phyloP scores from a whole-genome alignment of 2,113 vertebrate species.

The Gallinago paraguaiae region DNA sequence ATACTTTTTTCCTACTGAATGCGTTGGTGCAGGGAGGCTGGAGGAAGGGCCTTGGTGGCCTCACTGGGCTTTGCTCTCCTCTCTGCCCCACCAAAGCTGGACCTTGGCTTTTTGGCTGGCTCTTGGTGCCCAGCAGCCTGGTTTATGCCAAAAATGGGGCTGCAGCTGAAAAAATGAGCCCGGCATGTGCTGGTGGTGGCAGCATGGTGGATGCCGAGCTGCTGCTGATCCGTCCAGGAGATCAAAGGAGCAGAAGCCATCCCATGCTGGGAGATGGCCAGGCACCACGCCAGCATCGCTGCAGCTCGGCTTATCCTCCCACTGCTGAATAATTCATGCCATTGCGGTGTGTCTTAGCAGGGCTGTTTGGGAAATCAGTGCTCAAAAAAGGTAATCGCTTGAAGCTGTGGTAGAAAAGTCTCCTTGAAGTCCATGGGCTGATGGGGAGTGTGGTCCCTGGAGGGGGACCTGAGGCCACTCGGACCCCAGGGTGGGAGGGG shows the following conservation, averaged over 20 bases:
- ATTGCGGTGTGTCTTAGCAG: background rate
- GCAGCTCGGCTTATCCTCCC: background rate
- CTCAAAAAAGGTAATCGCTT: background rate
- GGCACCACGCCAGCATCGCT: background rate
- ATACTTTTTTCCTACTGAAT: background rate
- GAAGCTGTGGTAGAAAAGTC: background rate
- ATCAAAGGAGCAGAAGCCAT: background rate
- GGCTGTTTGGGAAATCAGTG: background rate
- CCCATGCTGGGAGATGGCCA: background rate
- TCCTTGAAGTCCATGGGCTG: background rate
- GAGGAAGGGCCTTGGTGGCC: background rate
- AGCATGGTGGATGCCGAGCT: background rate
- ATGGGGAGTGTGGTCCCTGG: fast-evolving
- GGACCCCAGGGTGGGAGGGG: background rate
- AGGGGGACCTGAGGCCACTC: background rate
- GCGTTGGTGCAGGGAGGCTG: background rate
- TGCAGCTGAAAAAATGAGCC: background rate
- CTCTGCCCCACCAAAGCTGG: background rate
- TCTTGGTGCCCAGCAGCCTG: background rate
- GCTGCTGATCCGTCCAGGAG: background rate
- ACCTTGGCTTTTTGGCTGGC: background rate
- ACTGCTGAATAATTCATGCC: background rate
- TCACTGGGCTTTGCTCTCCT: background rate
- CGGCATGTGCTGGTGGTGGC: background rate
- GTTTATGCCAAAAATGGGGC: background rate